A percentile compares a stretch with the other conserved stretches of the same genome.
Conservation (phyloP, 2,113 vertebrate genomes). For the Cnemophilus loriae region DNA sequence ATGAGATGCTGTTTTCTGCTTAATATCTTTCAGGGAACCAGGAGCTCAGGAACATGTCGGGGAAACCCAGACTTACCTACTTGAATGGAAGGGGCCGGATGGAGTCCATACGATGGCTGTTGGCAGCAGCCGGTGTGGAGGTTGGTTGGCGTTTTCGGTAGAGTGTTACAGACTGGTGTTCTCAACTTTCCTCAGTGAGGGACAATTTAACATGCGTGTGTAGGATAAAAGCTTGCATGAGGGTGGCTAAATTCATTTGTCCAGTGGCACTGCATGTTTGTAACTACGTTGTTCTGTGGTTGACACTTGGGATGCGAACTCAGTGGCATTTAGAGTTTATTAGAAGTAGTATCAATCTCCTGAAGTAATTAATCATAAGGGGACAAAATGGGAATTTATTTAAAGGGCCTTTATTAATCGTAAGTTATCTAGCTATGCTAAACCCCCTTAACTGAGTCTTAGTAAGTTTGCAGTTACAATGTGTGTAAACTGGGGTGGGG, state of each 20-base stretch:
- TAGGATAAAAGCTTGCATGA: neutral
- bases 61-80: constrained; percentile 80
- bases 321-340: neutral
- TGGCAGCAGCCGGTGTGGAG: constrained; percentile 82
- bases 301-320: neutral
- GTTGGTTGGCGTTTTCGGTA: constrained; percentile 46
- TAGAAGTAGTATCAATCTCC: neutral
- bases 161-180: neutral
- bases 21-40: constrained; percentile 24
- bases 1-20: neutral
- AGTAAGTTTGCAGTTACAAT: neutral
- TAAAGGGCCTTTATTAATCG: neutral
- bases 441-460: neutral
- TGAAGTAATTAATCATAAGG: neutral
- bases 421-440: neutral
- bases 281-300: accelerated
- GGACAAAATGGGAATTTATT: neutral
- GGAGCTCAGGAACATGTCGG: constrained; percentile 67
- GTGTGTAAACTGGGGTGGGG: neutral
- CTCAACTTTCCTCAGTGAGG: neutral
- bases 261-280: neutral
- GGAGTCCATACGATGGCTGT: constrained; percentile 87
- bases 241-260: neutral
- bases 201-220: neutral
- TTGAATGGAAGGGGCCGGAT: constrained; percentile 86